A percentile compares a stretch with the other conserved stretches of the same genome.
phyloP scores from a whole-genome alignment of 2,113 vertebrate species.

The Pagrus major region DNA sequence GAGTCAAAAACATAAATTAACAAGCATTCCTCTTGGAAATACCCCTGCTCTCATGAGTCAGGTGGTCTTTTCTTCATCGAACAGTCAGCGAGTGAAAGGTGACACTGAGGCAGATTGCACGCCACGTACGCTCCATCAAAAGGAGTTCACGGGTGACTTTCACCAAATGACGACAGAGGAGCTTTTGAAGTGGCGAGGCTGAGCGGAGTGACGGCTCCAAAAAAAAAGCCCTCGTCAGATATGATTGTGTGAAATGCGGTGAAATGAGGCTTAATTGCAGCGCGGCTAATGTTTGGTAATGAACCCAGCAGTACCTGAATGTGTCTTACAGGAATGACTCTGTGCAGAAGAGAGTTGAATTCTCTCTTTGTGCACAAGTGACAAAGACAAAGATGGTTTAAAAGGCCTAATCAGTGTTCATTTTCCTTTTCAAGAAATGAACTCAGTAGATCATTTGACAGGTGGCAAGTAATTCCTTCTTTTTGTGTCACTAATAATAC shows the following conservation, averaged over 20 bases:
- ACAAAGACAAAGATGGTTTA: neutral
- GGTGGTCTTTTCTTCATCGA: slow-evolving; percentile 14
- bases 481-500: neutral
- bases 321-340: neutral
- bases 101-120: slow-evolving; percentile 17
- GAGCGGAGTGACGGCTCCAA: slow-evolving; percentile 10
- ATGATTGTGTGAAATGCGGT: slow-evolving; percentile 20
- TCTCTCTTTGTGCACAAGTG: neutral
- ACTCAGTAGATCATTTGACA: neutral
- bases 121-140: slow-evolving; percentile 26
- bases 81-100: slow-evolving; percentile 26
- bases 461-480: neutral
- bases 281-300: slow-evolving; percentile 32
- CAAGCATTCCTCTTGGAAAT: neutral
- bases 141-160: slow-evolving; percentile 32
- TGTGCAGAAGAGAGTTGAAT: too few relatives aligned
- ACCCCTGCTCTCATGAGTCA: slow-evolving; percentile 4
- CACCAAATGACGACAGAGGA: slow-evolving; percentile 28
- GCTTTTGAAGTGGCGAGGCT: slow-evolving; percentile 18
- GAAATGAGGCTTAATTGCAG: slow-evolving; percentile 54
- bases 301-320: slow-evolving; percentile 34
- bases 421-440: slow-evolving; percentile 4
- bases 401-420: slow-evolving; percentile 19
- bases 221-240: slow-evolving; percentile 37
- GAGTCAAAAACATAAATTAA: neutral